These are phyloP conservation scores for Rhinella marina DNA, from an alignment of 2,797 vertebrate species.

Conservation along the genomic window DNA sequence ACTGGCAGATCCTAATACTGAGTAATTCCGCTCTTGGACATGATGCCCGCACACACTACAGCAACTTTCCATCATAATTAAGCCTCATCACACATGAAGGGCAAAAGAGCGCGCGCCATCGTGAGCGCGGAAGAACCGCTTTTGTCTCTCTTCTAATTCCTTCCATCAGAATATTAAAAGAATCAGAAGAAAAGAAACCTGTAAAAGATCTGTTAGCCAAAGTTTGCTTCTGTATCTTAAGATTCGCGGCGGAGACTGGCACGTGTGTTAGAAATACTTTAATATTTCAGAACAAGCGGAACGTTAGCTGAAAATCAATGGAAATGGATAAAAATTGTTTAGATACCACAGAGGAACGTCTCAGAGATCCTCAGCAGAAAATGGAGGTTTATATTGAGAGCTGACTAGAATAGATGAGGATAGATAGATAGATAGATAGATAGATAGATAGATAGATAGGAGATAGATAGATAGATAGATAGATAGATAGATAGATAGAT, in stretches of 20 bases:
- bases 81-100: slow-evolving; percentile 47
- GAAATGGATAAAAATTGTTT: slow-evolving; percentile 30
- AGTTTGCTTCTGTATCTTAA: not conserved
- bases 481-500: too few relatives aligned
- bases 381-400: not conserved
- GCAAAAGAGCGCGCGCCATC: slow-evolving; percentile 32
- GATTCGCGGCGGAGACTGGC: not conserved
- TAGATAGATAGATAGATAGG: not conserved
- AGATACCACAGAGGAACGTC: not conserved
- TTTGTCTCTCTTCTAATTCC: slow-evolving; percentile 29
- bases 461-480: not conserved
- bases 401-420: not conserved
- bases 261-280: slow-evolving; percentile 4
- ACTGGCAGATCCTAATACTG: slow-evolving; percentile 51
- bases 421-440: slow-evolving; percentile 1
- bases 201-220: not conserved
- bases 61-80: slow-evolving; percentile 60
- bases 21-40: slow-evolving; percentile 48
- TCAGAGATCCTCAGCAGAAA: not conserved
- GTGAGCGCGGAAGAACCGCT: not conserved
- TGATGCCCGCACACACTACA: slow-evolving; percentile 30
- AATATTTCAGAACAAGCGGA: slow-evolving; percentile 32
- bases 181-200: not conserved
- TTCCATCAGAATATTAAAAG: slow-evolving; percentile 14
- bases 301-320: slow-evolving; percentile 24